These are phyloP conservation scores for Polypterus senegalus DNA, from an alignment of 2,113 vertebrate genomes.

Conservation along the genomic window DNA sequence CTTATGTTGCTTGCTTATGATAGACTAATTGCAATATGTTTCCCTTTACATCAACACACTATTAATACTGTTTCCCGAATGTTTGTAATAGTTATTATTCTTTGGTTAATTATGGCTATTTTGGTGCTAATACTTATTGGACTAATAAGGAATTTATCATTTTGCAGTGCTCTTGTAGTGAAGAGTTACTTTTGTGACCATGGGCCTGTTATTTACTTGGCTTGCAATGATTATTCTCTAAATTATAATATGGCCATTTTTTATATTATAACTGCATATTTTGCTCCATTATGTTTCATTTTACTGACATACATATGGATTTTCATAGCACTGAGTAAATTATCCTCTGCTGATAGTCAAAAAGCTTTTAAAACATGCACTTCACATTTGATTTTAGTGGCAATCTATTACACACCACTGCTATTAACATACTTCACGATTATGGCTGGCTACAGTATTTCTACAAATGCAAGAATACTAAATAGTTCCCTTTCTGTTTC, in stretches of 20 bases:
- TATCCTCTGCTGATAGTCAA: slow-evolving; percentile 18
- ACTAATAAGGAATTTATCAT: slow-evolving; percentile 36
- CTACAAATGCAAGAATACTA: slow-evolving; percentile 20
- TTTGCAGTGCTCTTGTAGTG: slow-evolving; percentile 36
- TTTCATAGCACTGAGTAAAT: slow-evolving; percentile 19
- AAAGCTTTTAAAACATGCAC: slow-evolving; percentile 4
- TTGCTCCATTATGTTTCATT: slow-evolving; percentile 23
- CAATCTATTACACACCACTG: slow-evolving; percentile 3
- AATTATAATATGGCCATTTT: slow-evolving; percentile 11
- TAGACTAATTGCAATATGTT: slow-evolving; percentile 44
- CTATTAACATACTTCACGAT: neutral
- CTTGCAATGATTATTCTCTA: slow-evolving; percentile 35
- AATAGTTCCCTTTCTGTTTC: slow-evolving; percentile 14
- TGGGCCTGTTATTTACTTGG: slow-evolving; percentile 30
- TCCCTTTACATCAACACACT: slow-evolving; percentile 34
- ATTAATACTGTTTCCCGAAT: slow-evolving; percentile 34
- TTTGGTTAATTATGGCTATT: slow-evolving; percentile 26
- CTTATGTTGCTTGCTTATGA: slow-evolving; percentile 43
- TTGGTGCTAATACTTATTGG: slow-evolving; percentile 3
- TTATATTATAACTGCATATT: slow-evolving; percentile 13
- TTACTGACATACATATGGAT: slow-evolving; percentile 25
- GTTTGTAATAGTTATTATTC: slow-evolving; percentile 22
- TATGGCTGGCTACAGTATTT: neutral
- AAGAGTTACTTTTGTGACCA: slow-evolving; percentile 45
- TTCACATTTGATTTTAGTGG: slow-evolving; percentile 2